Evolutionary conservation across 2,888 invertebrate species (phyloP).

Genomic region (Eumerus sabulonum): DNA sequence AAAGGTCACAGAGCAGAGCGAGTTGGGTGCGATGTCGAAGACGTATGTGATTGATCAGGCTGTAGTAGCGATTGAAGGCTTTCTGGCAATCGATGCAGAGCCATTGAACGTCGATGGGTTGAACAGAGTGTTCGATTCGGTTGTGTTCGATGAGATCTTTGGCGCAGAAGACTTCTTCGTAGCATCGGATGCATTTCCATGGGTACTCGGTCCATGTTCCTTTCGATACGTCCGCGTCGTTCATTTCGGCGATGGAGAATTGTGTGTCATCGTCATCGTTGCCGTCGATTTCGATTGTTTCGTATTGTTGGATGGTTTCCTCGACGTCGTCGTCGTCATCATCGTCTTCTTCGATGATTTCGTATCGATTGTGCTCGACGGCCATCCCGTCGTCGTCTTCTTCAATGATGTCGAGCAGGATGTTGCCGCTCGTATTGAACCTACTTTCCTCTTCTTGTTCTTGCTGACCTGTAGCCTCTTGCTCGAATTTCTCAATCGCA

Average conservation of each 20-base stretch:
- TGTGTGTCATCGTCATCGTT: not conserved
- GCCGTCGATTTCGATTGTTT: conserved; percentile 13
- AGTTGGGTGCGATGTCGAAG: conserved; percentile 71
- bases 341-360: not conserved
- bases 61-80: conserved; percentile 70
- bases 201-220: conserved; percentile 66
- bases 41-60: conserved; percentile 73
- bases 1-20: conserved; percentile 71
- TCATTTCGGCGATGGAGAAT: not conserved
- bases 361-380: not conserved
- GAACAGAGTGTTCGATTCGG: conserved; percentile 25
- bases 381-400: conserved; percentile 5
- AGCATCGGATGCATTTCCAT: conserved; percentile 69
- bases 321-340: not conserved
- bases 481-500: no score
- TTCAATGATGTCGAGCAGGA: no score
- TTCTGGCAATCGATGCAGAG: conserved; percentile 73
- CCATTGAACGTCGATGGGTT: conserved; percentile 59
- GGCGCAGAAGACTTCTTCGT: not conserved
- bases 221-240: not conserved
- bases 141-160: conserved; percentile 49
- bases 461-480: no score
- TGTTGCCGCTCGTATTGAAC: no score
- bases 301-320: not conserved
- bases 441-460: no score